Evolutionary conservation across 92 coral and sea anemone species (phyloP), one percentile per base, ranked within the genome.

Genomic region (Porites evermanni): DNA sequence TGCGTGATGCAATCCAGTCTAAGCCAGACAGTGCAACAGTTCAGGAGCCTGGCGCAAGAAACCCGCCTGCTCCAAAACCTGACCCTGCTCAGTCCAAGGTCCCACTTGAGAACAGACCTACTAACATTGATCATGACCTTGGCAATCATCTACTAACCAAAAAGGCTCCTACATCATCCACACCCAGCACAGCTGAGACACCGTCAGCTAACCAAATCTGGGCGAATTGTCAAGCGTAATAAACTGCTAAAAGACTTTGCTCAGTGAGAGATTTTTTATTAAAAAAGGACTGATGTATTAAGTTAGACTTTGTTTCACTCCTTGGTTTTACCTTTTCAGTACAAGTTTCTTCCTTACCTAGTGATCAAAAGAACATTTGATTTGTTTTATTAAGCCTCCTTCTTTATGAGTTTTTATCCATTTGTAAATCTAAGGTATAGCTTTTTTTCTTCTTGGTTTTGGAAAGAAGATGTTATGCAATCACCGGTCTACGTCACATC

Each of bases 1-100:
- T 80, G 77, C 70, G 90, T 32, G 82, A 75, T 17, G 82, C 89
- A 74, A 32, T 79, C 19, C 76, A 18, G 54, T 38, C 86, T n/a
- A n/a, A n/a, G n/a, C n/a, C n/a, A 2, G 29, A 26, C 29, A 26
- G 29, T 26, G 29, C 29, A 26, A 2, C 79, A 18, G 38, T 19
- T 14, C 17, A 54, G 21, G 38, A 51, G 23, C 19, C 79, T 51
- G 64, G n/a, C 4, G 29, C 29, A 26, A 26, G 29, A 26, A 26
- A 26, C 29, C 29, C 29, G 29, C 29, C 29, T 26, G 29, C 29
- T 26, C 29, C 29, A 26, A 26, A 26, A 26, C 2, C 29, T 2
- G 29, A 26, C 29, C 47, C 10, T 24, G 51, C 51, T 26, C 74
- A 69, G 32, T 26, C 14, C 13, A 19, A 50, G 2, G 77, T 19